Base-by-base conservation (phyloP, 2,888 invertebrate genomes). In the Saturnia japonica region DNA sequence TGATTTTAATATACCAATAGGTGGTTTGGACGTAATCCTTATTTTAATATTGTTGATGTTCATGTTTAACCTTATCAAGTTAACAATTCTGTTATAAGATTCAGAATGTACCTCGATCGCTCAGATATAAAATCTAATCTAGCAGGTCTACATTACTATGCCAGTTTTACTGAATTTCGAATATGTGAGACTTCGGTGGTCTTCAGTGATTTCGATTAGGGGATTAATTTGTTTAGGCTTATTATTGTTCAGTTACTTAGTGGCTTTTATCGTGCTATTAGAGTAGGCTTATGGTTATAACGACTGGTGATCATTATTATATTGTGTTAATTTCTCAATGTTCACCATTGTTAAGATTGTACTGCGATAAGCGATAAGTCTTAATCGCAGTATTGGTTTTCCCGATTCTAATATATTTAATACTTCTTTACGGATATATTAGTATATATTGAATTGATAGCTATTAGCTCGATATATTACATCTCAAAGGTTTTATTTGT, bases 371-470 rank as follows among this genome's bases (percentile, higher is more conserved):
- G 14, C 19, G 11, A 47, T 47, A 19, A 47, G 11, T 47, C 14
- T 47, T 47, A 47, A 47, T 19, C 19, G 47, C 47, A 14, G 47
- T 19, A 12, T 47, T 47, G 19, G 4, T 14, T 47, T 47, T 47
- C 34, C 34, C 6, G 6, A 34, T 34, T 34, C 34, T 6, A 34
- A 34, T 34, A 4, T 34, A 34, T 34, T 34, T 4, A 34, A 34
- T 34, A 34, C 2, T 34, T 34, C 2, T 34, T 34, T 2, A 34
- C 34, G 34, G 34, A 34, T 34, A 34, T 43, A 12, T 43, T 8
- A n/a, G n/a, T n/a, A 43, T 43, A 11, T 43, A 76, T 79, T 74
- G 72, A 66, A 76, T 72, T 74, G 76, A 76, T 76, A 83, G 83
- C 81, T 81, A 82, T 83, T 81, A 82, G 2, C 34, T 34, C 6